Evolutionary conservation across 2,888 invertebrate genomes (phyloP), one percentile per base, ranked within the genome.

Genomic region (Drosophila recens): DNA sequence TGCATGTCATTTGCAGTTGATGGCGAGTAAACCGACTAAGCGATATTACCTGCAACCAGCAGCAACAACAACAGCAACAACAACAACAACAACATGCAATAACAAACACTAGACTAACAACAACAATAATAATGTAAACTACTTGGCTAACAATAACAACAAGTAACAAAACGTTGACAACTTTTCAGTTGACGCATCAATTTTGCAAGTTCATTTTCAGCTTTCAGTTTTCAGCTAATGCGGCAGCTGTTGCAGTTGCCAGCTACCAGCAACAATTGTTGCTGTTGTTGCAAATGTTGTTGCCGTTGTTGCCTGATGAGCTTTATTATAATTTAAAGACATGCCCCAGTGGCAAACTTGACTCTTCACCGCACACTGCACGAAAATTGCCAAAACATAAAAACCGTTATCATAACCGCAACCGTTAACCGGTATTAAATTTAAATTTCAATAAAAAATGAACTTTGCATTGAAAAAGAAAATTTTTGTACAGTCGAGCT

Each of bases 301-400:
- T 51, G 54, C 36, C 52, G 54, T 34, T 40, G 48, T 49, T 23
- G 15, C 17, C 17, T 52, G 52, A 36, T 38, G 62, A 49, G 58
- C 67, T 68, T 86, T 73, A 87, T 87, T 80, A 80, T 87, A 87
- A 70, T 80, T 76, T 76, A 69, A 77, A 62, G 61, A 78, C 79
- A 62, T n/a, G 34, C 38, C 15, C 51, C 51, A 20, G 34, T 51
- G 51, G 20, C 34, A 51, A 33, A 6, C 30, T 27, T 49, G 5
- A 11, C 23, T 13, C n/a, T 4, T 30, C 8, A 8, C 8, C 30
- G 27, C 30, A 8, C 30, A 30, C 30, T 30, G 30, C 8, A 8
- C 8, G 8, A 8, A 30, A 8, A 30, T 1, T 27, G 5, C 0
- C 27, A 27, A 5, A 27, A 5, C 5, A 0, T 23, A 23, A 23